phyloP scores from a whole-genome alignment of 1,140 invertebrate genomes.

The Aplysia californica region DNA sequence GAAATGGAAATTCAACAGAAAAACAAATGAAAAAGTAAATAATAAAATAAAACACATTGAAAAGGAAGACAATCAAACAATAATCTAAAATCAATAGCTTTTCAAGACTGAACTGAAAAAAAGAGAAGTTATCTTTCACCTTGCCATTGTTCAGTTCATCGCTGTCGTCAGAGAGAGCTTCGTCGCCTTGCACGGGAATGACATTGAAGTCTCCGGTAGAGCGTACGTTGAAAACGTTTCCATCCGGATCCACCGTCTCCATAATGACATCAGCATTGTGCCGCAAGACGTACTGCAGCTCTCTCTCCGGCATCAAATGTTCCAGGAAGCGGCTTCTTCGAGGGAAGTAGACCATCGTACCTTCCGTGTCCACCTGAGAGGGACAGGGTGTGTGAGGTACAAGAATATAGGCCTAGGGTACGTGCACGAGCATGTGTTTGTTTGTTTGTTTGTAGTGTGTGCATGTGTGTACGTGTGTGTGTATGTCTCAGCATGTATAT shows the following conservation, averaged over 20 bases:
- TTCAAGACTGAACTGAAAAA: not conserved
- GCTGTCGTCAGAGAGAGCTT: conserved; percentile 45
- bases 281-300: conserved; percentile 56
- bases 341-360: conserved; percentile 50
- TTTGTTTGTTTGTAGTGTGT: too few species aligned
- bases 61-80: not conserved
- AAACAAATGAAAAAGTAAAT: too few species aligned
- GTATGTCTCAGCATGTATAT: too few species aligned
- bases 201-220: conserved; percentile 56
- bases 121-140: not conserved
- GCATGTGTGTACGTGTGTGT: not conserved
- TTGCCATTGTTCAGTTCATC: too few species aligned
- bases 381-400: not conserved
- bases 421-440: too few species aligned
- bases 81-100: not conserved
- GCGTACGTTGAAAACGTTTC: conserved; percentile 62
- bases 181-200: conserved; percentile 41
- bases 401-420: too few species aligned
- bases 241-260: conserved; percentile 63
- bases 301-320: conserved; percentile 46
- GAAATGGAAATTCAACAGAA: too few species aligned
- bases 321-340: conserved; percentile 53
- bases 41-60: too few species aligned
- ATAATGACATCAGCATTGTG: conserved; percentile 61
- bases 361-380: conserved; percentile 29